Evolutionary conservation across 2,113 vertebrate genomes (phyloP).

Genomic region (Oncorhynchus clarkii): DNA sequence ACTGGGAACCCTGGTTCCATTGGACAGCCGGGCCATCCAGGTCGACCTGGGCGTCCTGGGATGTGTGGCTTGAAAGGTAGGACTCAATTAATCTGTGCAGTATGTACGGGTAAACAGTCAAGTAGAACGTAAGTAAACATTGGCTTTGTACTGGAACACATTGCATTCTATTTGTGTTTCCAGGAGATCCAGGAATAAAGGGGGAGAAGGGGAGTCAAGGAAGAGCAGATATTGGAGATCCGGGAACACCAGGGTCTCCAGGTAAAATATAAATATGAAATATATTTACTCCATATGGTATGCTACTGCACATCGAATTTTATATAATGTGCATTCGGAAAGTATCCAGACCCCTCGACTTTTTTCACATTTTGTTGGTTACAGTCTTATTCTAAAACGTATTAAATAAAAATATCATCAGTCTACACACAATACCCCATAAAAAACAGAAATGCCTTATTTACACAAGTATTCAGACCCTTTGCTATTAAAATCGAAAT

Average conservation of each 20-base stretch:
- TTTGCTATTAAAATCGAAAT: no score
- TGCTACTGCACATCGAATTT: no score
- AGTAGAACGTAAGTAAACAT: no score
- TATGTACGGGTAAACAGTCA: neutral
- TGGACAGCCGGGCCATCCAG: conserved; percentile 79
- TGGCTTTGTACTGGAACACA: no score
- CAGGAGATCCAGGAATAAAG: conserved; percentile 84
- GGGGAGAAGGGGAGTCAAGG: conserved; percentile 87
- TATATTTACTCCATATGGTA: neutral
- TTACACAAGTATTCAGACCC: no score
- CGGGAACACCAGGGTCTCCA: conserved; percentile 83
- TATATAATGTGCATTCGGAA: no score
- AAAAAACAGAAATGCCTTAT: no score
- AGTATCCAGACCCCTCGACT: no score
- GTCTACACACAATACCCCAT: no score
- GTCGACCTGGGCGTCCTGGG: conserved; percentile 82
- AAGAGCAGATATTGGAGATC: conserved; percentile 77
- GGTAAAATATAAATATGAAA: conserved; percentile 67
- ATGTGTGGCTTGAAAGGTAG: conserved; percentile 86
- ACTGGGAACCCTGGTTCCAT: conserved; percentile 83
- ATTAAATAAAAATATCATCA: no score
- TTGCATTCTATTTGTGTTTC: conserved; percentile 38
- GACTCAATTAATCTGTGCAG: neutral
- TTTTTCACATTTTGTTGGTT: no score
- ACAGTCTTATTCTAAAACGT: no score